Evolutionary conservation across 2,113 vertebrate species (phyloP), one percentile per base, ranked within the genome.

Genomic region (Oncorhynchus nerka): DNA sequence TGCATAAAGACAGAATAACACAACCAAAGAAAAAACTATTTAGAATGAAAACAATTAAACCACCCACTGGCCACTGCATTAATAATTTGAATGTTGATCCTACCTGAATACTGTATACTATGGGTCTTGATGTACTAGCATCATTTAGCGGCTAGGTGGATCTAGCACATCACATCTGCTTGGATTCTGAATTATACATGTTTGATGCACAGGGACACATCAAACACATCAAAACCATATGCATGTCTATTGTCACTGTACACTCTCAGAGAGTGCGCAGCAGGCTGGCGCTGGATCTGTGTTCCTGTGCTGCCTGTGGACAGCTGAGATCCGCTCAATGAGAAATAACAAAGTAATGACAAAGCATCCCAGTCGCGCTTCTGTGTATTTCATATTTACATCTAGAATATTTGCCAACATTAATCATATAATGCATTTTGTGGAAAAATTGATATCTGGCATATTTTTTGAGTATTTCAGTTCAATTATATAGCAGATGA

Each of bases 271-370:
- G 32, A 68, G 67, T 15, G 7, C 1, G 19, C 19, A 20, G 67
- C 19, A 30, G 30, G 67, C 32, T 68, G 13, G 15, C 1, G 19
- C 16, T 20, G 13, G 0, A 8, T 28, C 67, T 67, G 11, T 65
- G 65, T 28, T 67, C 65, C 55, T 16, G 15, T 28, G 8, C 28
- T 67, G 65, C 65, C 28, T 26, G 15, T 68, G 19, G 16, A 68
- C 32, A 68, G 67, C 67, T 34, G 67, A 68, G 30, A 68, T 34
- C 32, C 30, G 67, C 67, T n/a, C 30, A 26, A 68, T 68, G 67
- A 19, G 59, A 55, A 62, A 62, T 13, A 16, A 24, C 59, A 62
- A 7, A 62, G 24, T n/a, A 6, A 22, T 62, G 8, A 24, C 59
- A 22, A 22, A 45, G 39, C n/a, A 62, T 62, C n/a, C 16, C 51